These are phyloP conservation scores for Pachypanchax playfairii DNA, from an alignment of 2,113 vertebrate genomes.

Conservation along the genomic window DNA sequence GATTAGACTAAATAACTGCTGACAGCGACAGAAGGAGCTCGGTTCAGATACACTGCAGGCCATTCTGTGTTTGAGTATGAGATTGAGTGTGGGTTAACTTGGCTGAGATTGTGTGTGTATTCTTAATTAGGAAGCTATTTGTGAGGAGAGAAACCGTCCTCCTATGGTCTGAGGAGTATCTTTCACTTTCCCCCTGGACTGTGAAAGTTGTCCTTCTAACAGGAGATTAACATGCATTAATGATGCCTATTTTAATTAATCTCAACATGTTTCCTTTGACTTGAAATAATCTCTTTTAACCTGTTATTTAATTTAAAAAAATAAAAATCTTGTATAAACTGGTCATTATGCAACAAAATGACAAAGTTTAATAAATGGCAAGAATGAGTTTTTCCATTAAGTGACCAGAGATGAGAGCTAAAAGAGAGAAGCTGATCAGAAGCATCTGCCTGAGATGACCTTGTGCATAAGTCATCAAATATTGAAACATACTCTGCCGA, in stretches of 20 bases:
- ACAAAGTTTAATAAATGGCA: too few relatives aligned
- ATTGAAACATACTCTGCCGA: too few relatives aligned
- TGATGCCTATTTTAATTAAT: background rate
- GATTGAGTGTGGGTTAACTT: slow-evolving; percentile 15
- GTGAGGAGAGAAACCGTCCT: slow-evolving; percentile 13
- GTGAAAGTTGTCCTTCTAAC: slow-evolving; percentile 6
- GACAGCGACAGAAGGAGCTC: slow-evolving; percentile 33
- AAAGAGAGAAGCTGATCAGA: too few relatives aligned
- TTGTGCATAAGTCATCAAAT: too few relatives aligned
- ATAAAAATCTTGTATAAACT: too few relatives aligned
- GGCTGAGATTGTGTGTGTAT: slow-evolving; percentile 2
- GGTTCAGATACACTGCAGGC: slow-evolving; percentile 28
- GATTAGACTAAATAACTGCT: slow-evolving; percentile 47
- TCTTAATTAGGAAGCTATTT: slow-evolving; percentile 37
- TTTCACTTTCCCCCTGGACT: slow-evolving; percentile 1
- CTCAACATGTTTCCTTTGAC: background rate
- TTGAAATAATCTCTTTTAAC: background rate
- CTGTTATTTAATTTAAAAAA: background rate
- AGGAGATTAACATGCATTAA: background rate
- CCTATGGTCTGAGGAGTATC: slow-evolving; percentile 1
- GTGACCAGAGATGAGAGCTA: too few relatives aligned
- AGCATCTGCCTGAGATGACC: too few relatives aligned
- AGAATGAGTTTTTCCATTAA: too few relatives aligned
- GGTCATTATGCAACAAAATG: too few relatives aligned
- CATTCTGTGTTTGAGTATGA: slow-evolving; percentile 7